phyloP scores from a whole-genome alignment of 2,797 vertebrate species.

The Poecilia picta region DNA sequence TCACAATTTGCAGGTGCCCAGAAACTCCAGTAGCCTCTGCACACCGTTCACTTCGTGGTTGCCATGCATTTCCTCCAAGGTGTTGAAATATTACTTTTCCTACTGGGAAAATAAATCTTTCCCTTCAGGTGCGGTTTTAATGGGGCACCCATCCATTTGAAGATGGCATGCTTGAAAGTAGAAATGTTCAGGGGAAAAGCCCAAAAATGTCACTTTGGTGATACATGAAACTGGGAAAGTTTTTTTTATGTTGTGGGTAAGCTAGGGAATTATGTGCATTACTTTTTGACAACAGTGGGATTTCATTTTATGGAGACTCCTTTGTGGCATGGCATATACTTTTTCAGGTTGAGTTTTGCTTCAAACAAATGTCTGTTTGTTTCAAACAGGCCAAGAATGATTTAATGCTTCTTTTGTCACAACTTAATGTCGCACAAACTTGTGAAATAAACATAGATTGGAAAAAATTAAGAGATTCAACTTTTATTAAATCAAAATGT shows the following conservation, averaged over 20 bases:
- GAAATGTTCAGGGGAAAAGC: conserved; percentile 2
- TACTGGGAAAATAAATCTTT: conserved; percentile 19
- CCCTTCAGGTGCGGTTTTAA: conserved; percentile 12
- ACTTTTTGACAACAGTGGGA: conserved; percentile 6
- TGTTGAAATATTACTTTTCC: conserved; percentile 14
- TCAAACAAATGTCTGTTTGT: conserved; percentile 3
- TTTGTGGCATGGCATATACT: background rate
- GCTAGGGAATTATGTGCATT: conserved; percentile 2
- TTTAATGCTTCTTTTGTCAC: conserved; percentile 10
- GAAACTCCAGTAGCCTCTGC: background rate
- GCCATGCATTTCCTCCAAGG: conserved; percentile 2
- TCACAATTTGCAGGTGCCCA: conserved; percentile 19
- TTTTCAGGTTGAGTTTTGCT: conserved; percentile 26
- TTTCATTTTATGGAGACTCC: conserved; percentile 10
- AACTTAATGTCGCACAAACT: conserved; percentile 18
- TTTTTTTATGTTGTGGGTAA: conserved; percentile 6
- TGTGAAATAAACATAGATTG: conserved; percentile 4
- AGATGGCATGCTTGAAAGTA: background rate
- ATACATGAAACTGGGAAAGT: background rate
- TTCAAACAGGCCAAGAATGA: background rate
- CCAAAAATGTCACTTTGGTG: conserved; percentile 16
- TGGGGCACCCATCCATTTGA: conserved; percentile 7
- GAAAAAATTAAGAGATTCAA: conserved; percentile 29
- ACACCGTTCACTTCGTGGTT: conserved; percentile 11
- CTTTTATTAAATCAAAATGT: conserved; percentile 3